These are phyloP conservation scores for Ceratothoa steindachneri DNA, from an alignment of 2,888 invertebrate species.

Conservation along the genomic window DNA sequence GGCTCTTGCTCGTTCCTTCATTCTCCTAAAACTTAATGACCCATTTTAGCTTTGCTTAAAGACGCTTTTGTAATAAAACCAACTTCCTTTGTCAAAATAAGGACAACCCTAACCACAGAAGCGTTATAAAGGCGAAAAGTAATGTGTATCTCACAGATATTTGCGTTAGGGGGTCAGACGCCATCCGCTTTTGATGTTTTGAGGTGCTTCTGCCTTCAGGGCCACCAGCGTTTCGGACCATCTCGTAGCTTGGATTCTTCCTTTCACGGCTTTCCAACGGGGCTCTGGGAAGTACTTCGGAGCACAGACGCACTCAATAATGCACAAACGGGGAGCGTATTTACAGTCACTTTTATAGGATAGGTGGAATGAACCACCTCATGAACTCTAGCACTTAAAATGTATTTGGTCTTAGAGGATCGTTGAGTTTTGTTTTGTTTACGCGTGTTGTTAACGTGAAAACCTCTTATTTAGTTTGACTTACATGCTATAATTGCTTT, in stretches of 20 bases:
- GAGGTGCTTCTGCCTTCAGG: background rate
- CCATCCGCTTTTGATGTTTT: background rate
- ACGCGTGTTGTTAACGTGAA: background rate
- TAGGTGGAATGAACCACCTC: background rate
- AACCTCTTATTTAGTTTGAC: too few relatives aligned
- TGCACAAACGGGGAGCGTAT: background rate
- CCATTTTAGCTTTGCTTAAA: constrained; percentile 11
- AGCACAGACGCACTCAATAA: background rate
- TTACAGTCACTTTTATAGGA: background rate
- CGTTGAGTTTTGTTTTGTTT: background rate
- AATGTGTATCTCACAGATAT: background rate
- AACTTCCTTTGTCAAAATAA: constrained; percentile 11
- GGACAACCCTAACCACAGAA: background rate
- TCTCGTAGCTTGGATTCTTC: too few relatives aligned
- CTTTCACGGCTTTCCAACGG: too few relatives aligned
- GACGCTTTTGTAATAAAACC: background rate
- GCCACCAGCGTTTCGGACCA: too few relatives aligned
- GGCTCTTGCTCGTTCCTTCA: background rate
- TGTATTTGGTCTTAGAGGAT: background rate
- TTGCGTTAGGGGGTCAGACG: background rate
- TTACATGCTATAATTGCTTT: too few relatives aligned
- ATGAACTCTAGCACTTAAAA: background rate
- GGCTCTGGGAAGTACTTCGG: too few relatives aligned
- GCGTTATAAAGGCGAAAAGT: background rate
- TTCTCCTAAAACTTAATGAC: constrained; percentile 8